Percentiles rank a stretch among this genome's conserved stretches.
These are phyloP conservation scores for Agrochola lota DNA, from an alignment of 2,888 invertebrate species.

Conservation along the genomic window DNA sequence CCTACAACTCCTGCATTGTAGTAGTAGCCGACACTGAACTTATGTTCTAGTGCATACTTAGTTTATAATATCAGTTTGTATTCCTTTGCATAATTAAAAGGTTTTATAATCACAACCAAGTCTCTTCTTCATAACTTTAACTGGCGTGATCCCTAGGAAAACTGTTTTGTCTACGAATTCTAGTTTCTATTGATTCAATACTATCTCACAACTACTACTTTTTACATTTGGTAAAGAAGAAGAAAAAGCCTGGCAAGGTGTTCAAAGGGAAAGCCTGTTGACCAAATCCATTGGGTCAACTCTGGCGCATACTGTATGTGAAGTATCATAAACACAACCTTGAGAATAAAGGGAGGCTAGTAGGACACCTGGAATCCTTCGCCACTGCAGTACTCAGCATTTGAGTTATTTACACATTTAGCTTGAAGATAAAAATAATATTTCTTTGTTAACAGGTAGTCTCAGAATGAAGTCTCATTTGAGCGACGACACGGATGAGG, in stretches of 20 bases:
- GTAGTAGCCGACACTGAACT: too few species aligned
- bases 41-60: too few species aligned
- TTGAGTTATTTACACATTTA: not conserved
- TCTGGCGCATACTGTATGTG: not conserved
- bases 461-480: constrained; percentile 40
- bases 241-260: not conserved
- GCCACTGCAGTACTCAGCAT: not conserved
- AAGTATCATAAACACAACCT: not conserved
- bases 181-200: too few species aligned
- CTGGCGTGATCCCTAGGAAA: too few species aligned
- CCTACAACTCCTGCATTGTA: too few species aligned
- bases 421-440: not conserved
- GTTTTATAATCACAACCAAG: too few species aligned
- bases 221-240: too few species aligned
- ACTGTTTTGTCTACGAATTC: too few species aligned
- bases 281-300: not conserved
- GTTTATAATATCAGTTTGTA: too few species aligned
- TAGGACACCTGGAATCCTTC: not conserved
- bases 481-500: constrained; percentile 54
- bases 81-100: too few species aligned
- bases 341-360: not conserved
- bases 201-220: too few species aligned
- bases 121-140: too few species aligned
- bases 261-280: not conserved
- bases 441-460: constrained; percentile 45